Conservation (phyloP, 2,797 vertebrate genomes). For the Xiphorhynchus erythropygius region DNA sequence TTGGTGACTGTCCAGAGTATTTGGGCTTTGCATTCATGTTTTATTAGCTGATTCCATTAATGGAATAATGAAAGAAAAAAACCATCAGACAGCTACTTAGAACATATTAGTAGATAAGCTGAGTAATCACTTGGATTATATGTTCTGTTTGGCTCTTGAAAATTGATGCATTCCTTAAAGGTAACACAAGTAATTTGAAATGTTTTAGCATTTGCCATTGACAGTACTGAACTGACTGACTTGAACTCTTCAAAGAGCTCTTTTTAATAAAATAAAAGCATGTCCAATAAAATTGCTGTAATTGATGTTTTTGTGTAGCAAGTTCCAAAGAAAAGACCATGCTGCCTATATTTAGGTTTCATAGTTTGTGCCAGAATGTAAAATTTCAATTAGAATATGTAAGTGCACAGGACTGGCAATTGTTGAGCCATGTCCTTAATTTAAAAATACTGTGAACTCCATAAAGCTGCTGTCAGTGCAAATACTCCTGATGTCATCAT, state of each 20-base stretch:
- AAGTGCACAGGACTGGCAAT: not conserved
- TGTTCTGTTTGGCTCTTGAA: not conserved
- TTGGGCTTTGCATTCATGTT: not conserved
- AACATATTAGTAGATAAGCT: not conserved
- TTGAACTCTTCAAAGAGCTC: not conserved
- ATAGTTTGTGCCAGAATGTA: not conserved
- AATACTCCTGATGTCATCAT: constrained; percentile 31
- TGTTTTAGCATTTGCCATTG: not conserved
- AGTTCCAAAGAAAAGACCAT: not conserved
- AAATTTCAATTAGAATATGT: constrained; percentile 27
- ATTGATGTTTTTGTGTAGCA: constrained; percentile 4
- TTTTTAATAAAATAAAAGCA: constrained; percentile 47
- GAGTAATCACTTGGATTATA: not conserved
- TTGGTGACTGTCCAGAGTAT: not conserved
- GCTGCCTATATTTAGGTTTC: not conserved
- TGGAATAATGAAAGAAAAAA: not conserved
- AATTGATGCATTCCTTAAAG: not conserved
- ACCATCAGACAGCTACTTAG: not conserved
- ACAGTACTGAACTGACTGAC: not conserved
- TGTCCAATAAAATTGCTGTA: not conserved
- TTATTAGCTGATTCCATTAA: constrained; percentile 1
- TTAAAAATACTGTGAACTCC: constrained; percentile 35
- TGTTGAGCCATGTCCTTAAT: constrained; percentile 29
- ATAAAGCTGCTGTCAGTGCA: not conserved
- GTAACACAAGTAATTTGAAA: not conserved